Evolutionary conservation across 2,797 vertebrate species (phyloP), one percentile per base, ranked within the genome.

Genomic region (Otolemur crassicaudatus): DNA sequence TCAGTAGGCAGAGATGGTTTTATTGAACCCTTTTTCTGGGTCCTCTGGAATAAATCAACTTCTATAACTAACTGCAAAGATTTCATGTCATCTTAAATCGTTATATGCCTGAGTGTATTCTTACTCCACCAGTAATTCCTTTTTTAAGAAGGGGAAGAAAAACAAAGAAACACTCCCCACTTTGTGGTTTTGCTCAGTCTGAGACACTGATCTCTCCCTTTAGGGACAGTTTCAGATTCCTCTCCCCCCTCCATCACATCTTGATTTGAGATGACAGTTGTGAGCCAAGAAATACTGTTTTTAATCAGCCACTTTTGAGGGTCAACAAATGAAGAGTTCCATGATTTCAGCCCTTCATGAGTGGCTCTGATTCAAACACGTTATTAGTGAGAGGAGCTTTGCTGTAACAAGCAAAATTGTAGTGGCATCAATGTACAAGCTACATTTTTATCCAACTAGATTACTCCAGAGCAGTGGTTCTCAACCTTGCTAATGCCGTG

Each of bases 61-160:
- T 97, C 90, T 96, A 53, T 85, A 98, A 97, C n/a, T 92, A 95
- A 92, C 82, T 98, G 96, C 93, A 98, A 98, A 98, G 98, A 98
- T 92, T 95, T 98, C 95, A 97, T 75, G 93, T 97, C 97, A 97
- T 94, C 96, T 98, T 96, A 98, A 98, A 98, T 97, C 81, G 96
- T 86, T 87, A 73, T 97, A 97, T 96, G 87, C 73, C 89, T 92
- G 85, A 95, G 84, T 87, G 61, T 96, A 97, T 97, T 97, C 82
- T 98, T 97, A 97, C 84, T 94, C 91, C 85, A 95, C 91, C 29
- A 83, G 95, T 98, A 98, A 98, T 98, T 98, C 98, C 96, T 95
- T 97, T 97, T 97, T 95, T 65, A 80, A 80, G 46, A 23, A 43
- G 29, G 67, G 65, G 49, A 65, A 94, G 53, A 94, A 70, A 70